A percentile compares a stretch with the other conserved stretches of the same genome.
These are phyloP conservation scores for Tricholauxania praeusta DNA, from an alignment of 2,888 invertebrate species.

Conservation along the genomic window DNA sequence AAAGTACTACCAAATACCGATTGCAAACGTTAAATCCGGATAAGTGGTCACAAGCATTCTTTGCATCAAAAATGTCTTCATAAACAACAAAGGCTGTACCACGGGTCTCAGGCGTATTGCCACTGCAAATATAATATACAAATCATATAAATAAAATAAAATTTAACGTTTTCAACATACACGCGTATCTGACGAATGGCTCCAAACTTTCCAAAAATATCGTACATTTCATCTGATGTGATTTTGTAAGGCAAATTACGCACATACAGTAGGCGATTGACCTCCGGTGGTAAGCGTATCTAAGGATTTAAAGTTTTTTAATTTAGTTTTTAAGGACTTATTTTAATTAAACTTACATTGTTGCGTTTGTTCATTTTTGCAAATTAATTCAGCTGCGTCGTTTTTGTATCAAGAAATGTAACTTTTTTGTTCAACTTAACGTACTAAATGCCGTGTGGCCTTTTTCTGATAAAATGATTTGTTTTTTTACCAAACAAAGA, in stretches of 20 bases:
- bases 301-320: slow-evolving; percentile 66
- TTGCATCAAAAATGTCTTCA: slow-evolving; percentile 99
- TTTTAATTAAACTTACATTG: slow-evolving; percentile 58
- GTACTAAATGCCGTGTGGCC: too few relatives aligned
- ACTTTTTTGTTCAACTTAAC: too few relatives aligned
- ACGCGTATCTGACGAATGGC: slow-evolving; percentile 98
- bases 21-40: slow-evolving; percentile 99
- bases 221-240: slow-evolving; percentile 99
- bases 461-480: too few relatives aligned
- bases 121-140: slow-evolving; percentile 70
- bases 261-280: slow-evolving; percentile 96
- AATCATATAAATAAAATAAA: not conserved
- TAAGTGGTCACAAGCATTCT: slow-evolving; percentile 99
- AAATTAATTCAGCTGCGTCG: not conserved
- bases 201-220: slow-evolving; percentile 99
- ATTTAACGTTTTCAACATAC: slow-evolving; percentile 72
- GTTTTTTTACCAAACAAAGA: too few relatives aligned
- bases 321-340: slow-evolving; percentile 36
- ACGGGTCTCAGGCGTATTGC: slow-evolving; percentile 96
- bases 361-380: slow-evolving; percentile 64
- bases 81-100: slow-evolving; percentile 99
- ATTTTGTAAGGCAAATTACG: slow-evolving; percentile 99
- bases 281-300: slow-evolving; percentile 98
- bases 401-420: too few relatives aligned
- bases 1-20: slow-evolving; percentile 97